Evolutionary conservation across 1,140 invertebrate genomes (phyloP).

Genomic region (Phenacoccus solenopsis): DNA sequence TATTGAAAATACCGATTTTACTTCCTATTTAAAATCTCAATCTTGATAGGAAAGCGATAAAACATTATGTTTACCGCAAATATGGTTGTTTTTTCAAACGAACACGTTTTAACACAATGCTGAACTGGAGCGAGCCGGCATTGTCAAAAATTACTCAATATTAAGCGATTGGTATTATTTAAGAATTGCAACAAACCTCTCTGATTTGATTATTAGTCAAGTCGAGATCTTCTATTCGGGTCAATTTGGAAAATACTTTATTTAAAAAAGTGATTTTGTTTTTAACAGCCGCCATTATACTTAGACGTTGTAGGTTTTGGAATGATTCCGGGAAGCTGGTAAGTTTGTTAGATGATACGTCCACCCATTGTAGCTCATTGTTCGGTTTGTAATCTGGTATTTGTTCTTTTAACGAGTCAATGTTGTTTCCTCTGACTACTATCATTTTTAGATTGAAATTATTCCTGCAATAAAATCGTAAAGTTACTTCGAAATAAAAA

Average conservation of each 20-base stretch:
- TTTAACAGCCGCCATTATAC: conserved; percentile 52
- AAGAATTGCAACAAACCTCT: neutral
- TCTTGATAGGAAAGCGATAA: neutral
- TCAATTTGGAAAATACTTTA: conserved; percentile 50
- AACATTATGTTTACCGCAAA: too few relatives aligned
- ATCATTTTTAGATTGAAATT: conserved; percentile 58
- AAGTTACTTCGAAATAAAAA: too few relatives aligned
- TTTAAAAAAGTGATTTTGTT: conserved; percentile 55
- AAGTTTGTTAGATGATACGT: conserved; percentile 55
- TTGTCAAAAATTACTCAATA: too few relatives aligned
- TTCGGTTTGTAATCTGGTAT: conserved; percentile 45
- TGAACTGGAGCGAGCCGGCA: too few relatives aligned
- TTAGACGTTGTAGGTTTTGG: conserved; percentile 46
- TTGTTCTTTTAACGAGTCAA: conserved; percentile 57
- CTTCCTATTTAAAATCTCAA: too few relatives aligned
- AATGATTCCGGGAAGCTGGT: conserved; percentile 53
- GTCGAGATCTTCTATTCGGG: conserved; percentile 47
- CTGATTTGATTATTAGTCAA: conserved; percentile 30
- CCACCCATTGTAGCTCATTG: conserved; percentile 50
- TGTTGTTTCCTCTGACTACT: conserved; percentile 58
- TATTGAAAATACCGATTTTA: too few relatives aligned
- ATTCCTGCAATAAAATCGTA: conserved; percentile 41
- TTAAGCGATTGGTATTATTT: too few relatives aligned
- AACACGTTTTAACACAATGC: too few relatives aligned
- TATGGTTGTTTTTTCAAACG: too few relatives aligned